These are phyloP conservation scores for Corythucha ciliata DNA, from an alignment of 2,888 invertebrate species.

Conservation along the genomic window DNA sequence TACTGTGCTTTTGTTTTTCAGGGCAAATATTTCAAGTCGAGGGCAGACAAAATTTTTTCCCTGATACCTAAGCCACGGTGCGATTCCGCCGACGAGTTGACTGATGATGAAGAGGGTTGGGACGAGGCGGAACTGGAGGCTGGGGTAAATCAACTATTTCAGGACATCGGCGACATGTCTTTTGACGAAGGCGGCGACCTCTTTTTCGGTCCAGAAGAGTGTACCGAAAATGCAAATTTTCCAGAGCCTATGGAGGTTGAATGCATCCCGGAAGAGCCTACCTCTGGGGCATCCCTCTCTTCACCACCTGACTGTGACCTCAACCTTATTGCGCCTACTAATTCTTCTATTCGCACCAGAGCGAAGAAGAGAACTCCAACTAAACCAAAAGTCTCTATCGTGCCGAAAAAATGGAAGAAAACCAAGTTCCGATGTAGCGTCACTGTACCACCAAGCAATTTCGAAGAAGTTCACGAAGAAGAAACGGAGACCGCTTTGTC, in stretches of 20 bases:
- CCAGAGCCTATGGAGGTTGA: too few relatives aligned
- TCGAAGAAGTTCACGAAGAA: constrained; percentile 4
- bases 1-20: background rate
- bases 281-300: too few relatives aligned
- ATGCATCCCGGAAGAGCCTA: too few relatives aligned
- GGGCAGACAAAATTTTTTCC: background rate
- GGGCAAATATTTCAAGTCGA: background rate
- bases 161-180: too few relatives aligned
- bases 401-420: constrained; percentile 19
- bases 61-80: constrained; percentile 3
- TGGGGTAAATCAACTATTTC: background rate
- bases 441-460: background rate
- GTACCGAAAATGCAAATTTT: too few relatives aligned
- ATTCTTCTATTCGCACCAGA: background rate
- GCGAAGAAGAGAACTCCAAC: background rate
- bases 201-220: too few relatives aligned
- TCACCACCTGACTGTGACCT: too few relatives aligned
- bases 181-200: too few relatives aligned
- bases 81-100: constrained; percentile 2
- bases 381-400: background rate
- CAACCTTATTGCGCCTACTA: too few relatives aligned
- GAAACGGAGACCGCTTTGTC: constrained; percentile 7
- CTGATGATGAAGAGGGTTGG: background rate
- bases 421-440: background rate
- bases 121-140: constrained; percentile 4